These are phyloP conservation scores for Aspidiotus destructor DNA, from an alignment of 2,888 invertebrate genomes.

Conservation along the genomic window DNA sequence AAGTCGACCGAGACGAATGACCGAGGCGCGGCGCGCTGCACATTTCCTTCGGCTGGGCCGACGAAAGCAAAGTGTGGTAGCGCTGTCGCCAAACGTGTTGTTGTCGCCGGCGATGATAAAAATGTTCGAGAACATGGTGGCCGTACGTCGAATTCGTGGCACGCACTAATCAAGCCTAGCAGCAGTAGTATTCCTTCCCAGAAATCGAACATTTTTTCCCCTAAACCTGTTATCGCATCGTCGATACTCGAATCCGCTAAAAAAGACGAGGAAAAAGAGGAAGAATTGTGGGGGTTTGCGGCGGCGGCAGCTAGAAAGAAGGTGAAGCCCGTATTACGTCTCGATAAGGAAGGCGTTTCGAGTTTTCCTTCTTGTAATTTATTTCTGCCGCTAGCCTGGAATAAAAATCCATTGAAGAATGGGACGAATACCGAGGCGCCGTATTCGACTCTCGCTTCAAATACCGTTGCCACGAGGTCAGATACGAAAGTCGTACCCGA, in stretches of 20 bases:
- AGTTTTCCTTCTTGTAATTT: slow-evolving; percentile 17
- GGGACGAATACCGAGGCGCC: slow-evolving; percentile 1
- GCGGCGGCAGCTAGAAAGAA: slow-evolving; percentile 47
- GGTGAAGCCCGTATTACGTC: slow-evolving; percentile 22
- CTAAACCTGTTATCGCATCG: slow-evolving; percentile 1
- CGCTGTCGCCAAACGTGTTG: slow-evolving; percentile 1
- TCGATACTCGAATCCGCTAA: background rate
- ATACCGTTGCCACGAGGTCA: background rate
- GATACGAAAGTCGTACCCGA: background rate
- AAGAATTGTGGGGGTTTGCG: slow-evolving; percentile 51
- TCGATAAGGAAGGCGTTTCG: slow-evolving; percentile 28
- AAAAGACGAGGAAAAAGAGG: slow-evolving; percentile 9
- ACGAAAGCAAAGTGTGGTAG: background rate
- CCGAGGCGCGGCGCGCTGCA: background rate
- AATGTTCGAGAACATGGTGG: slow-evolving; percentile 4
- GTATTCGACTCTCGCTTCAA: background rate
- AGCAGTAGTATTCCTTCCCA: slow-evolving; percentile 35
- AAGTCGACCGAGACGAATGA: slow-evolving; percentile 6
- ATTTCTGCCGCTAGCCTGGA: slow-evolving; percentile 16
- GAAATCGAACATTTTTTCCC: slow-evolving; percentile 25
- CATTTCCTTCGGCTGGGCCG: background rate
- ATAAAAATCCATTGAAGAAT: slow-evolving; percentile 19
- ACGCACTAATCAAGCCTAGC: slow-evolving; percentile 30
- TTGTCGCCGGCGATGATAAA: slow-evolving; percentile 1
- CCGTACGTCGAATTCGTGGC: slow-evolving; percentile 19